These are phyloP conservation scores for Phorcus lineatus DNA, from an alignment of 2,888 invertebrate genomes.

Conservation along the genomic window DNA sequence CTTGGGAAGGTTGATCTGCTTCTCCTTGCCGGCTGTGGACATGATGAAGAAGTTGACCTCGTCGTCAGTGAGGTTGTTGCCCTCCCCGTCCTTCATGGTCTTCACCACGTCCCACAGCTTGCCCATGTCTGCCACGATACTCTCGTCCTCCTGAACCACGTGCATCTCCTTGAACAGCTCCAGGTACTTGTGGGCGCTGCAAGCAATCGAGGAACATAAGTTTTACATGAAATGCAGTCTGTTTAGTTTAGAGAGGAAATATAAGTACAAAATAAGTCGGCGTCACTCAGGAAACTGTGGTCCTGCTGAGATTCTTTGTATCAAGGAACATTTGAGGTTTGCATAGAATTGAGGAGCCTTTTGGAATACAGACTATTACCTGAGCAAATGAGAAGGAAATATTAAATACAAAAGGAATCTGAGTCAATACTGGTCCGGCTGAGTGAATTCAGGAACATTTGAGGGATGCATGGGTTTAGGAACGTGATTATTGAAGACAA, in stretches of 20 bases:
- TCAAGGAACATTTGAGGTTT: too few relatives aligned
- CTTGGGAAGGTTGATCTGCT: constrained; percentile 62
- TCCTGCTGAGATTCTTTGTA: too few relatives aligned
- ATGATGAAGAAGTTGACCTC: constrained; percentile 58
- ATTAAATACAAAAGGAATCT: too few relatives aligned
- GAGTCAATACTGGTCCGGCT: too few relatives aligned
- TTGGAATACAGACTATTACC: too few relatives aligned
- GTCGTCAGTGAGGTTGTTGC: constrained; percentile 45
- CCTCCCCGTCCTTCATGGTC: constrained; percentile 48
- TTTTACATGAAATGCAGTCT: not conserved
- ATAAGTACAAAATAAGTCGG: too few relatives aligned
- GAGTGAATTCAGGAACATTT: too few relatives aligned
- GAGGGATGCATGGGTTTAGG: too few relatives aligned
- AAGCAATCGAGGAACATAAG: not conserved
- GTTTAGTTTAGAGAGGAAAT: not conserved
- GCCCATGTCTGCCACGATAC: constrained; percentile 48
- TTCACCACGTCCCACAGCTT: constrained; percentile 54
- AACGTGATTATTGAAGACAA: too few relatives aligned
- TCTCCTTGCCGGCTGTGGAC: constrained; percentile 55
- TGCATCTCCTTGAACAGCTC: constrained; percentile 44
- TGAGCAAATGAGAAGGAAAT: too few relatives aligned
- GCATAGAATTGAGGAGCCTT: too few relatives aligned
- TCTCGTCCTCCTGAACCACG: constrained; percentile 31
- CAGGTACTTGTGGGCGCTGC: constrained; percentile 51
- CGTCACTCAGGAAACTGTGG: too few relatives aligned